These are phyloP conservation scores for Phylloscopus whistleri DNA, from an alignment of 2,113 vertebrate genomes.

Conservation along the genomic window DNA sequence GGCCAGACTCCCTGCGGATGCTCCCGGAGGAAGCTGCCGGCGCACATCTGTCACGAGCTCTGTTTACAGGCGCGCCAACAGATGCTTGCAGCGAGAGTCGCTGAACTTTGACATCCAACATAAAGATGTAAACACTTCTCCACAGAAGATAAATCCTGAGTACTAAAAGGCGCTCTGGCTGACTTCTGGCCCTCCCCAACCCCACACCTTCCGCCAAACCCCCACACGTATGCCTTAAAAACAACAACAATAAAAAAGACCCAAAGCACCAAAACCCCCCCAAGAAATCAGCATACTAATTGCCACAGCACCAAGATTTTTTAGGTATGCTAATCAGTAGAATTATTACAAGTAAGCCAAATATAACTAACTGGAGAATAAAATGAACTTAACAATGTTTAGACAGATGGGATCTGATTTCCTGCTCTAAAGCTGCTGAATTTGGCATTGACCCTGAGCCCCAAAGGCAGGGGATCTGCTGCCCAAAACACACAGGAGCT, in stretches of 20 bases:
- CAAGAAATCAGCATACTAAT: neutral
- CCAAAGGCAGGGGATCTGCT: neutral
- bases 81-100: neutral
- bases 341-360: constrained; percentile 16
- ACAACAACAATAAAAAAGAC: neutral
- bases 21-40: constrained; percentile 18
- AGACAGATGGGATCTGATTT: constrained; percentile 23
- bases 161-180: neutral
- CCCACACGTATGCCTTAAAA: neutral
- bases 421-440: neutral
- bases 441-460: neutral
- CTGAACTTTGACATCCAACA: constrained; percentile 35
- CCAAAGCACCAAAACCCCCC: fast-evolving
- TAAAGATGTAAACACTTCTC: constrained; percentile 46
- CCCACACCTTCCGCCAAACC: neutral
- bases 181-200: neutral
- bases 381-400: constrained; percentile 3
- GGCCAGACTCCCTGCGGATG: neutral
- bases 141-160: constrained; percentile 22
- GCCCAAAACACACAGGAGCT: neutral
- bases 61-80: constrained; percentile 6
- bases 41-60: constrained; percentile 54
- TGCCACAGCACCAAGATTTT: neutral
- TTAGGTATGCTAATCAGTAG: neutral
- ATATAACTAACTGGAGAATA: constrained; percentile 17